These are phyloP conservation scores for Mastigias papua DNA, from an alignment of 30 jellyfish, hydroid and myxozoan species.

Conservation along the genomic window DNA sequence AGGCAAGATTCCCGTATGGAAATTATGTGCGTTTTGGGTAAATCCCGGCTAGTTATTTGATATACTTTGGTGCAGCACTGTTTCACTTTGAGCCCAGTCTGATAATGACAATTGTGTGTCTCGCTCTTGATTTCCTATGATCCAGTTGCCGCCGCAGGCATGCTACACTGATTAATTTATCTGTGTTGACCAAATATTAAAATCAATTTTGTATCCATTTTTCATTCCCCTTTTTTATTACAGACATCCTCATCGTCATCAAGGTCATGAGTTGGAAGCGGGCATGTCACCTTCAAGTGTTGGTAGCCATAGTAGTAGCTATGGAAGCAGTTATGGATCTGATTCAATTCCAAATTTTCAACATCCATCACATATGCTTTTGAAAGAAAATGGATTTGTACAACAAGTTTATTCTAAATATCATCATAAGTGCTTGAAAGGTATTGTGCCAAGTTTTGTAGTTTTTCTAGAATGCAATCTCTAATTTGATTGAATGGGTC, in stretches of 20 bases:
- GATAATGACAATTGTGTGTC: too few species aligned
- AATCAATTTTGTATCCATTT: not conserved
- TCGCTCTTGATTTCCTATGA: too few species aligned
- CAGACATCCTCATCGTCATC: slow-evolving; percentile 34
- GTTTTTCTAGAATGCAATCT: too few species aligned
- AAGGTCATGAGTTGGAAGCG: slow-evolving; percentile 42
- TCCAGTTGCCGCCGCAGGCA: too few species aligned
- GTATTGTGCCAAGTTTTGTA: slow-evolving; percentile 12
- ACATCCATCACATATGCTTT: slow-evolving; percentile 91
- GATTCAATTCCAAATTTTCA: slow-evolving; percentile 90
- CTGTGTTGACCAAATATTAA: too few species aligned
- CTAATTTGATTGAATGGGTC: not conserved
- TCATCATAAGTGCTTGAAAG: slow-evolving; percentile 90
- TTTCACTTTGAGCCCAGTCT: too few species aligned
- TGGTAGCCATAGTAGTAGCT: slow-evolving; percentile 78
- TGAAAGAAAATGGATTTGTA: slow-evolving; percentile 93
- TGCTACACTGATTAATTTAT: too few species aligned
- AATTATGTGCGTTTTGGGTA: too few species aligned
- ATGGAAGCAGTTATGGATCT: slow-evolving; percentile 89
- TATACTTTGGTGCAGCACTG: too few species aligned
- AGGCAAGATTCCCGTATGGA: too few species aligned
- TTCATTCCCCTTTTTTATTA: not conserved
- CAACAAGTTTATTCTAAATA: slow-evolving; percentile 93
- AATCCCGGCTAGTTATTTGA: too few species aligned
- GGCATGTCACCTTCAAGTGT: slow-evolving; percentile 46